Conservation (phyloP, 2,113 vertebrate species). For the cattle (Bos taurus) region DNA sequence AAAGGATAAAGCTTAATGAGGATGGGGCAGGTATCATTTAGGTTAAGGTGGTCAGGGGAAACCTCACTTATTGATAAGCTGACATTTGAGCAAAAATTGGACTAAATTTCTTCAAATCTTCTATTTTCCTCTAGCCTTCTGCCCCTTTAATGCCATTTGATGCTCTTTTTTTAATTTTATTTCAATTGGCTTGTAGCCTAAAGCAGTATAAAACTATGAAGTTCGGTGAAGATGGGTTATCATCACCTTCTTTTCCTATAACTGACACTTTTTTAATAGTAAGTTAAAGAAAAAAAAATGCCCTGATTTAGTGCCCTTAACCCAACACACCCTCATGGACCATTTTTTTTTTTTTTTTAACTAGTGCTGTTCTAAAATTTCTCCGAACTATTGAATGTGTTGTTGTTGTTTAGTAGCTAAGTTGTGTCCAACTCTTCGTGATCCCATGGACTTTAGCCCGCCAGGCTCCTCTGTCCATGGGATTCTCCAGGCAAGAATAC, state of each 20-base stretch:
- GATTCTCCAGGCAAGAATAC: neutral
- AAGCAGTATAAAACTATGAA: neutral
- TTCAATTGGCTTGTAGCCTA: neutral
- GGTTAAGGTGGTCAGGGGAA: neutral
- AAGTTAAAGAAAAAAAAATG: neutral
- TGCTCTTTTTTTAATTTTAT: constrained; percentile 13
- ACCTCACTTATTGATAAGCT: neutral
- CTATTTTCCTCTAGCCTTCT: neutral
- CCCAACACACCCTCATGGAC: too few relatives aligned
- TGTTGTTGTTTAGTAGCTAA: neutral
- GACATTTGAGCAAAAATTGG: neutral
- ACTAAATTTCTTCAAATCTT: neutral
- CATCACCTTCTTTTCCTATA: neutral
- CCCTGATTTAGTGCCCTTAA: neutral
- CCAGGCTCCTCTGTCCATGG: neutral
- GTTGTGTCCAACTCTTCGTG: fast-evolving
- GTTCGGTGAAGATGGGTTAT: neutral
- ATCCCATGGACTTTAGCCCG: neutral
- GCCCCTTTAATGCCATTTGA: constrained; percentile 7
- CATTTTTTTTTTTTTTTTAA: neutral
- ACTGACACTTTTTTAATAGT: neutral
- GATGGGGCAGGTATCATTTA: neutral
- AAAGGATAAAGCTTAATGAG: neutral
- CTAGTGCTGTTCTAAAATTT: neutral
- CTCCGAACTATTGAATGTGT: neutral